Percentiles rank a stretch among this genome's conserved stretches.
These are phyloP conservation scores for Wasmannia auropunctata DNA, from an alignment of 1,140 invertebrate species.

Conservation along the genomic window DNA sequence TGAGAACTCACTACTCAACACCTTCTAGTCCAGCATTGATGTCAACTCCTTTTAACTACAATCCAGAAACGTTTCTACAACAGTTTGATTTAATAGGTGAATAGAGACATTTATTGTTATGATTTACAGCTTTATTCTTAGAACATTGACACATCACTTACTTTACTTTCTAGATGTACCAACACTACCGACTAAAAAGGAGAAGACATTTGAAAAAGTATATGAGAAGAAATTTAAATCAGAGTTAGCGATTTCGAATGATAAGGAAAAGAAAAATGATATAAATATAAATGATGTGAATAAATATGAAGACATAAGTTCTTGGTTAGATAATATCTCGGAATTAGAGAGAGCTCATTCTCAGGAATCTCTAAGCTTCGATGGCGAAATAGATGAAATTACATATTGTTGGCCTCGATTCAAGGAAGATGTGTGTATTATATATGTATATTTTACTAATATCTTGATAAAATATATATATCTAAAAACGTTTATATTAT, in stretches of 20 bases:
- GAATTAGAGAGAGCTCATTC: slow-evolving; percentile 94
- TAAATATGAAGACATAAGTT: slow-evolving; percentile 92
- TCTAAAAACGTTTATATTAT: slow-evolving; percentile 40
- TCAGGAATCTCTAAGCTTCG: slow-evolving; percentile 93
- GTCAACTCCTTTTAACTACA: slow-evolving; percentile 84
- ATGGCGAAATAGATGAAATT: slow-evolving; percentile 85
- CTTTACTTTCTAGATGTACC: slow-evolving; percentile 80
- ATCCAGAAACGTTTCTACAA: slow-evolving; percentile 85
- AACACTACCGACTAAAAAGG: slow-evolving; percentile 85
- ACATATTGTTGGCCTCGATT: slow-evolving; percentile 91
- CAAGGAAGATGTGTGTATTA: slow-evolving; percentile 93
- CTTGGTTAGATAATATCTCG: slow-evolving; percentile 90
- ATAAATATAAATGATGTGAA: slow-evolving; percentile 85
- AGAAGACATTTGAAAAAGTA: neutral
- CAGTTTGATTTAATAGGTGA: slow-evolving; percentile 96
- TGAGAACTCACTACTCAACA: slow-evolving; percentile 97
- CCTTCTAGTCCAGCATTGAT: slow-evolving; percentile 96
- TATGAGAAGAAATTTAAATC: neutral
- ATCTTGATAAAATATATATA: slow-evolving; percentile 30
- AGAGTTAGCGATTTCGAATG: neutral
- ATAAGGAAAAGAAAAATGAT: slow-evolving; percentile 84
- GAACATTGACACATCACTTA: neutral
- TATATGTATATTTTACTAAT: neutral
- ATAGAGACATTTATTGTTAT: neutral
- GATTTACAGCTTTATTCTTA: neutral